Evolutionary conservation across 2,797 vertebrate genomes (phyloP), one percentile per base, ranked within the genome.

Genomic region (Holocentrus rufus): DNA sequence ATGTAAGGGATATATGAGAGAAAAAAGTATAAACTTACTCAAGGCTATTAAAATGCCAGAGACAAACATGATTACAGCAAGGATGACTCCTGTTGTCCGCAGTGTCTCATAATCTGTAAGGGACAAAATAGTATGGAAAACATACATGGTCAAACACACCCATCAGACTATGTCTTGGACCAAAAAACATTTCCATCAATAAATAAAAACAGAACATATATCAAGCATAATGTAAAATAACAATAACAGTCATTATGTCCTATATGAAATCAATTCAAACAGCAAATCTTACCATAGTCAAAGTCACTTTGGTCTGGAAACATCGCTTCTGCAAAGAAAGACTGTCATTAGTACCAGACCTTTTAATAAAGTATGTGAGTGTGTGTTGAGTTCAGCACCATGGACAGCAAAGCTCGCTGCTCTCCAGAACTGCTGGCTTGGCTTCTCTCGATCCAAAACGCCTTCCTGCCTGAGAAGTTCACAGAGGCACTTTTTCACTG

Each of bases 1-100:
- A 67, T 73, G 65, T 15, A 61, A 59, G 23, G 34, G 18, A 62
- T 66, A 20, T 53, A 22, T 10, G 27, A 49, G 53, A 63, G 10
- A 53, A n/a, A 11, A 14, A 72, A 50, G 27, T 64, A 53, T 58
- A 36, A 69, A 95, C 94, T 93, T 91, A 95, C 94, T 94, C 82
- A 95, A 74, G 61, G 94, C 94, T 81, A 95, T 95, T 72, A 95
- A 86, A 87, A 95, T 95, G 77, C 94, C 94, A 23, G 84, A 69
- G 49, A 95, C 87, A 81, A 93, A 95, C 94, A 95, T 93, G 66
- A 95, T 6, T 36, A 91, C 76, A 47, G 90, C 94, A 1, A 95
- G 90, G 83, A 93, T 86, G 53, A 95, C 86, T 14, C 94, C 94
- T 1, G 93, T 94, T 53, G 93, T 95, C 81, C 91, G 82, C 86